phyloP scores from a whole-genome alignment of 1,140 invertebrate genomes.

The Muscidifurax raptorellus region DNA sequence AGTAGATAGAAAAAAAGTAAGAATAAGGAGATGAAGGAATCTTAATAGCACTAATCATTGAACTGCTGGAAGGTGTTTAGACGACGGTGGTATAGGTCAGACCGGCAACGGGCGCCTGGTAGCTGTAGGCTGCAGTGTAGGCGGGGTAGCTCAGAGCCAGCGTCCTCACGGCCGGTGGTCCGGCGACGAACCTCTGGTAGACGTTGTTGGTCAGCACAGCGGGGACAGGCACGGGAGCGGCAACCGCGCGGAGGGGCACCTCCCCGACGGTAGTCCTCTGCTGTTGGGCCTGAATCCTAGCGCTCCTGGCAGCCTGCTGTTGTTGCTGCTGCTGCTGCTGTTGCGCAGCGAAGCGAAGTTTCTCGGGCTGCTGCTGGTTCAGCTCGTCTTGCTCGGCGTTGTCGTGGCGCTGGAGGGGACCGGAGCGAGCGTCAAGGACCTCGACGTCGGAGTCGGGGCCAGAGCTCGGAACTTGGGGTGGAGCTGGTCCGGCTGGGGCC shows the following conservation, averaged over 20 bases:
- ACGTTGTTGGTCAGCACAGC: constrained; percentile 35
- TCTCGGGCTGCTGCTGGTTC: not conserved
- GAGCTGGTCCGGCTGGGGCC: constrained; percentile 57
- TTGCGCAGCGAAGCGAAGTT: constrained; percentile 49
- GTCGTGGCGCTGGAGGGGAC: constrained; percentile 47
- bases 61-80: constrained; percentile 52
- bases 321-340: constrained; percentile 28
- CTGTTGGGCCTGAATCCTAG: constrained; percentile 37
- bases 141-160: constrained; percentile 61
- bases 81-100: constrained; percentile 63
- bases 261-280: not conserved
- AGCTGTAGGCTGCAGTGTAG: constrained; percentile 68
- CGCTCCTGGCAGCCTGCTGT: constrained; percentile 21
- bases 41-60: not conserved
- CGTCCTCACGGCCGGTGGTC: constrained; percentile 53
- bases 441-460: constrained; percentile 73
- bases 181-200: constrained; percentile 52
- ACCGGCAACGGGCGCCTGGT: constrained; percentile 60
- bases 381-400: not conserved
- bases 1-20: not conserved
- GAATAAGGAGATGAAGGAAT: not conserved
- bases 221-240: constrained; percentile 30
- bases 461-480: constrained; percentile 60
- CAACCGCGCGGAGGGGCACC: constrained; percentile 45
- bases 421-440: constrained; percentile 66